A percentile compares a stretch with the other conserved stretches of the same genome.
Conservation (phyloP, 2,888 invertebrate genomes). For the Campopleginae sp. region DNA sequence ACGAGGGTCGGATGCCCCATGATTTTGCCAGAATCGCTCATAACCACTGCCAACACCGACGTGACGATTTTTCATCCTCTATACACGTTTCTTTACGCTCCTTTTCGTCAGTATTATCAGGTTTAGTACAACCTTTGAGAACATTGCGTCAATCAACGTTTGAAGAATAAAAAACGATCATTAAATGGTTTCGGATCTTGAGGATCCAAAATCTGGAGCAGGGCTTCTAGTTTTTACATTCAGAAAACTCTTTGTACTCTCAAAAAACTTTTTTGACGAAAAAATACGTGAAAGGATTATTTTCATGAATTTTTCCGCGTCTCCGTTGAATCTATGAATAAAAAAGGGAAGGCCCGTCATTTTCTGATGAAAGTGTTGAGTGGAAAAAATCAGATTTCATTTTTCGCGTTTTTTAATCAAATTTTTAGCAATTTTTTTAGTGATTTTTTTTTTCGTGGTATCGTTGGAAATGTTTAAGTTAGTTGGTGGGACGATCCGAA, state of each 20-base stretch:
- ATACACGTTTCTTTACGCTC: slow-evolving; percentile 20
- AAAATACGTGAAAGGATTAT: background rate
- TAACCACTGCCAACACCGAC: slow-evolving; percentile 38
- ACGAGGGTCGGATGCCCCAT: background rate
- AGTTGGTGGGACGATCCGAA: background rate
- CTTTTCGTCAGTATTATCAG: slow-evolving; percentile 24
- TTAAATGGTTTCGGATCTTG: background rate
- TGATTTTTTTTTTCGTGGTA: background rate
- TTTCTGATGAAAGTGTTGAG: background rate
- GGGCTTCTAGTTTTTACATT: background rate
- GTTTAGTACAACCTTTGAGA: background rate
- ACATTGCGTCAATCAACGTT: background rate
- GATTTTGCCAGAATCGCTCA: slow-evolving; percentile 34
- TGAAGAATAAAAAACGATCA: background rate
- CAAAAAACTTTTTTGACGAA: background rate
- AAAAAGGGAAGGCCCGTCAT: background rate
- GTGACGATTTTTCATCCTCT: slow-evolving; percentile 46
- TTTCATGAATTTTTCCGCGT: background rate
- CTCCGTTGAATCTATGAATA: background rate
- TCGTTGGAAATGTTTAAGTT: background rate
- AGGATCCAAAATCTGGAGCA: background rate
- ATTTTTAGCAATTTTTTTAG: background rate
- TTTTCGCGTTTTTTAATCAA: background rate
- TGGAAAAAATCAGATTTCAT: background rate
- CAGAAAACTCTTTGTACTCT: too few species aligned